These are phyloP conservation scores for Mus pahari DNA, from an alignment of 2,113 vertebrate genomes.

Conservation along the genomic window DNA sequence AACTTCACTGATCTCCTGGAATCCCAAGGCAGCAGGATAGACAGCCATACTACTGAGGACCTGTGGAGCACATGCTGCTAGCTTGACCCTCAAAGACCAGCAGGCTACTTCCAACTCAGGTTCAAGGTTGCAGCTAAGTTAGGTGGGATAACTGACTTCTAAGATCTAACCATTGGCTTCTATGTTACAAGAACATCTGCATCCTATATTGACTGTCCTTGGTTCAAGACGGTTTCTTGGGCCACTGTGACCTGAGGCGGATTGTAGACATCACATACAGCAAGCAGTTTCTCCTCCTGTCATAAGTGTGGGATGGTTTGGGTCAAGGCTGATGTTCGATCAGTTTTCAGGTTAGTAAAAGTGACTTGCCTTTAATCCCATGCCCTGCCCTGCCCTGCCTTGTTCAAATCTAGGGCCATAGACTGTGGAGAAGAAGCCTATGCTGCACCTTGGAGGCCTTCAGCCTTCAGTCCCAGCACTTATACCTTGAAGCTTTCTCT, in stretches of 20 bases:
- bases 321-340: not conserved
- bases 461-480: not conserved
- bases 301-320: not conserved
- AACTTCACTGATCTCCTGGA: not conserved
- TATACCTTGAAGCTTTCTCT: not conserved
- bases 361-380: not conserved
- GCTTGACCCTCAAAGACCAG: not conserved
- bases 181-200: not conserved
- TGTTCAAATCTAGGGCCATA: not conserved
- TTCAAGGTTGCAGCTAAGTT: not conserved
- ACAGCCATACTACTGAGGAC: not conserved
- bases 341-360: not conserved
- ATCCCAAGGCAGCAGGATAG: not conserved
- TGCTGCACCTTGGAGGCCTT: not conserved
- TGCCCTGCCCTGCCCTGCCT: too few species aligned
- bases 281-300: not conserved
- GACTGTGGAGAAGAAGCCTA: not conserved
- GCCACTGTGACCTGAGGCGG: not conserved
- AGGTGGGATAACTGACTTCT: not conserved
- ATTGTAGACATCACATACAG: not conserved
- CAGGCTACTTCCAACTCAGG: not conserved
- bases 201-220: not conserved
- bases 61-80: not conserved
- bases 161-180: conserved; percentile 10
- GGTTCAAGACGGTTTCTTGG: not conserved